These are phyloP conservation scores for Gandaritis pyraliata DNA, from an alignment of 2,888 invertebrate species.

Conservation along the genomic window DNA sequence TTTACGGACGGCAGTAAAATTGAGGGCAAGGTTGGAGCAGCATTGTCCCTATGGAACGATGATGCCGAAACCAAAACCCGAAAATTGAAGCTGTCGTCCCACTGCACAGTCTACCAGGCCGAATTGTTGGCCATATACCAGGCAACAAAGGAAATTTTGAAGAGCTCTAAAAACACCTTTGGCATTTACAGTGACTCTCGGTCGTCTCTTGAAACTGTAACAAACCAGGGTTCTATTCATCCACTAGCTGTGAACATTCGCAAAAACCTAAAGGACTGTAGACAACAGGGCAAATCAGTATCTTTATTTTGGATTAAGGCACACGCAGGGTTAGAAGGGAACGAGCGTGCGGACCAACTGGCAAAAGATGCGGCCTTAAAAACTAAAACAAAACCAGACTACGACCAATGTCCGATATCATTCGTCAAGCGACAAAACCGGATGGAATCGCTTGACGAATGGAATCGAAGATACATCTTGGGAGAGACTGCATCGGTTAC, in stretches of 20 bases:
- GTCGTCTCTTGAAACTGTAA: slow-evolving; percentile 4
- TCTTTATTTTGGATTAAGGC: slow-evolving; percentile 23
- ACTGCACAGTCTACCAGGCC: slow-evolving; percentile 24
- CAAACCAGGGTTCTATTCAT: slow-evolving; percentile 2
- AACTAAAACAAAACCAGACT: slow-evolving; percentile 6
- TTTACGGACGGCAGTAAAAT: too few relatives aligned
- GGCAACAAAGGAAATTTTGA: background rate
- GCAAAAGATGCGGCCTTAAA: slow-evolving; percentile 22
- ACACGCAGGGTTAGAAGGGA: slow-evolving; percentile 20
- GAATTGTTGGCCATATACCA: slow-evolving; percentile 13
- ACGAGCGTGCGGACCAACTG: slow-evolving; percentile 22
- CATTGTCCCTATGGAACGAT: too few relatives aligned
- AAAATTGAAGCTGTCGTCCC: slow-evolving; percentile 22
- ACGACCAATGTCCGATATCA: slow-evolving; percentile 21
- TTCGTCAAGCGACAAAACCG: slow-evolving; percentile 18
- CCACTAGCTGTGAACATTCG: slow-evolving; percentile 13
- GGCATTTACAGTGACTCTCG: slow-evolving; percentile 22
- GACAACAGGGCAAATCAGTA: background rate
- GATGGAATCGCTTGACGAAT: slow-evolving; percentile 6
- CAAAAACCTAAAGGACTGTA: background rate
- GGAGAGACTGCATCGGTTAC: slow-evolving; percentile 5
- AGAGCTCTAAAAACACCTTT: background rate
- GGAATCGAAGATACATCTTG: background rate
- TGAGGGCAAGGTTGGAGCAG: too few relatives aligned
- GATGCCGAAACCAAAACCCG: too few relatives aligned